phyloP scores from a whole-genome alignment of 2,113 vertebrate genomes.

The Rhinoptilus africanus region DNA sequence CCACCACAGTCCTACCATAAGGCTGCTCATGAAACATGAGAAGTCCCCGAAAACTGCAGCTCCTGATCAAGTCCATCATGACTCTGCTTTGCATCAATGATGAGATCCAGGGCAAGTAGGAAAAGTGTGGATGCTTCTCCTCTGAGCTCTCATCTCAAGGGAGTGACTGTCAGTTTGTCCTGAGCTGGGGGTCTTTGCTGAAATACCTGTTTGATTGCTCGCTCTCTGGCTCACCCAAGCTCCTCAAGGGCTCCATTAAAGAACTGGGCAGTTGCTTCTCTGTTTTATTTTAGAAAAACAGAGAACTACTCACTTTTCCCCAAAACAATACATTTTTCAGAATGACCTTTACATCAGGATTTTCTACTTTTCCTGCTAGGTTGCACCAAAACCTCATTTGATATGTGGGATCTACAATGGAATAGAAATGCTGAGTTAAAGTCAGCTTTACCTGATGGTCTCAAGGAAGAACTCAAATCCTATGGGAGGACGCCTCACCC shows the following conservation, averaged over 20 bases:
- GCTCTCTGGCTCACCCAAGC: neutral
- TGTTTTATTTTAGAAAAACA: neutral
- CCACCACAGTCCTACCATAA: neutral
- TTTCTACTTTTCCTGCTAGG: neutral
- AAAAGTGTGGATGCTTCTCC: neutral
- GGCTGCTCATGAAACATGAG: accelerated
- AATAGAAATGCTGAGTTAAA: neutral
- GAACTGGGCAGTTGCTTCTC: neutral
- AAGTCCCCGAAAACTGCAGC: neutral
- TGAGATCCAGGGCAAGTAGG: neutral
- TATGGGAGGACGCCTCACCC: neutral
- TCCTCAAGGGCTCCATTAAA: neutral
- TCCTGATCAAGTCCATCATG: neutral
- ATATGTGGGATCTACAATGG: neutral
- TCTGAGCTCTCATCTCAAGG: neutral
- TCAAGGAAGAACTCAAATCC: neutral
- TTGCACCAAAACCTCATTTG: neutral
- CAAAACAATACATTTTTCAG: neutral
- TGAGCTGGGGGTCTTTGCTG: neutral
- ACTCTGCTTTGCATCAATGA: neutral
- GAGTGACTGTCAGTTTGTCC: neutral
- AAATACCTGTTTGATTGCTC: neutral
- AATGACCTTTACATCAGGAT: neutral
- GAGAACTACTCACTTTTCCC: neutral
- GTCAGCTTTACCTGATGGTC: neutral